phyloP scores from a whole-genome alignment of 2,797 vertebrate genomes.

The Sebastes itinus region DNA sequence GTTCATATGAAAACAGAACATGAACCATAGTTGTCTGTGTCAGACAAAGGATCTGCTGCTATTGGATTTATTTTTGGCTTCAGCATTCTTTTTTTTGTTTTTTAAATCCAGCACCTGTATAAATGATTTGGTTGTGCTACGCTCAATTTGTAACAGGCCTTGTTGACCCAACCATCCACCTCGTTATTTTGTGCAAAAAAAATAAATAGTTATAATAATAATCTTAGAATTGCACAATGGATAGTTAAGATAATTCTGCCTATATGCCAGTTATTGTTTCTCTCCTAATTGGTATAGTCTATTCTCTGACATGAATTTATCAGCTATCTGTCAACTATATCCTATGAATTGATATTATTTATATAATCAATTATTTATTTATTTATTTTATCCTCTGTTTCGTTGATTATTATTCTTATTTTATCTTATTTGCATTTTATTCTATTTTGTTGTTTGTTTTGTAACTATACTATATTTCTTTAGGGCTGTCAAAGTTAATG shows the following conservation, averaged over 20 bases:
- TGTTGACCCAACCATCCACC: not conserved
- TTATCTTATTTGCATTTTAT: too few species aligned
- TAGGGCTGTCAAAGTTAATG: too few species aligned
- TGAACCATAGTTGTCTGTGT: not conserved
- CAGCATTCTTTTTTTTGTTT: not conserved
- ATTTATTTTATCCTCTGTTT: too few species aligned
- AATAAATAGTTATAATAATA: not conserved
- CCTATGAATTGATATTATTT: too few species aligned
- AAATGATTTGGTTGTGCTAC: not conserved
- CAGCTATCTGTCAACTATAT: too few species aligned
- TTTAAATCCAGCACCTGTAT: not conserved
- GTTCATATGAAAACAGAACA: not conserved
- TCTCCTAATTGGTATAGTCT: too few species aligned
- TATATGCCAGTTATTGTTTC: too few species aligned
- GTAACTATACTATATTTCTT: too few species aligned
- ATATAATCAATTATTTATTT: too few species aligned
- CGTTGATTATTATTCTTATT: too few species aligned
- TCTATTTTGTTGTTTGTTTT: too few species aligned
- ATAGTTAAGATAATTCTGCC: not conserved
- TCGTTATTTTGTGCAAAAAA: not conserved
- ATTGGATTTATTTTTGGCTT: not conserved
- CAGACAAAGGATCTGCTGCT: not conserved
- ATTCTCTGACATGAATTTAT: too few species aligned
- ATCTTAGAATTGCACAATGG: not conserved
- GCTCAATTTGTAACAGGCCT: not conserved